Conservation (phyloP, 1,140 invertebrate species). For the Drosophila micromelanica region DNA sequence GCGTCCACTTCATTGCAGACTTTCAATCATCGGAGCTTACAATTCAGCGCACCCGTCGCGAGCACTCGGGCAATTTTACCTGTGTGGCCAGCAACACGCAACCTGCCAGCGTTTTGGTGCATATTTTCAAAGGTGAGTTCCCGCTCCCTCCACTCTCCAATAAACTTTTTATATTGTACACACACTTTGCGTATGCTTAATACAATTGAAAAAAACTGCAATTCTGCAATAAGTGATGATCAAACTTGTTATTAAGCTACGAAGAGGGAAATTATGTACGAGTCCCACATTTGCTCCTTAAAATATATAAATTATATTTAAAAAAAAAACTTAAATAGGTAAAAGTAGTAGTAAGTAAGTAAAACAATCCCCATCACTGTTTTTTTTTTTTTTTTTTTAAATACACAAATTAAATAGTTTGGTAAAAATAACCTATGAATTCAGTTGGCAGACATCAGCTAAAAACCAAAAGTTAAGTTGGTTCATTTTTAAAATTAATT, state of each 20-base stretch:
- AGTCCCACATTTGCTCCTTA: no score
- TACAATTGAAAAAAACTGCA: neutral
- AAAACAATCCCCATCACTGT: no score
- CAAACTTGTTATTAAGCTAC: neutral
- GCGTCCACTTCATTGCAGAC: constrained; percentile 80
- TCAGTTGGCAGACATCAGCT: no score
- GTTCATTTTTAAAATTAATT: no score
- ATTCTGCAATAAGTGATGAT: neutral
- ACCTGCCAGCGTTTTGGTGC: constrained; percentile 92
- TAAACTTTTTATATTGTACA: neutral
- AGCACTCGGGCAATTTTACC: constrained; percentile 94
- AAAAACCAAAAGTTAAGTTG: no score
- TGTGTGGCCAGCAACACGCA: constrained; percentile 94
- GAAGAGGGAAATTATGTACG: no score
- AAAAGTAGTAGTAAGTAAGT: no score
- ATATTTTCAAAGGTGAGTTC: constrained; percentile 92
- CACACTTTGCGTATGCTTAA: constrained; percentile 11
- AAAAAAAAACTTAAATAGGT: no score
- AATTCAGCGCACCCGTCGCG: constrained; percentile 88
- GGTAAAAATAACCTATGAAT: no score
- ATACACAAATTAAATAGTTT: no score
- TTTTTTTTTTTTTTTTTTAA: no score
- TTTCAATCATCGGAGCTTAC: constrained; percentile 87
- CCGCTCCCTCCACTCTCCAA: neutral
- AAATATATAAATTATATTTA: no score